Evolutionary conservation across 1,140 invertebrate genomes (phyloP).

Genomic region (Zaprionus vittiger): DNA sequence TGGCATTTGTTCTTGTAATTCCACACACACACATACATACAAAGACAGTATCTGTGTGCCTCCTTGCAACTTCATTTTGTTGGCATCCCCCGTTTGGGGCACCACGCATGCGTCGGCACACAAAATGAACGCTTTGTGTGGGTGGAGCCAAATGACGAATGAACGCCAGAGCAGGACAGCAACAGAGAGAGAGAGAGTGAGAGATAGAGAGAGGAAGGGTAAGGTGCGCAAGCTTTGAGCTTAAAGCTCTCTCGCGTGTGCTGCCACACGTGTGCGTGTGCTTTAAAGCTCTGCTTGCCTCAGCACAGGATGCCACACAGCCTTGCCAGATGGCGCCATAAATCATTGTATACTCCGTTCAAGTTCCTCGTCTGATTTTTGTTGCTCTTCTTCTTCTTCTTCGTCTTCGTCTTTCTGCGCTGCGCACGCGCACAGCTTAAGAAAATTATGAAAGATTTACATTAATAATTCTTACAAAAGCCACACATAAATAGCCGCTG

Average conservation of each 20-base stretch:
- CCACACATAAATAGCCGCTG: conserved; percentile 78
- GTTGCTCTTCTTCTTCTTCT: conserved; percentile 3
- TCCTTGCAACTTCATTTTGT: conserved; percentile 80
- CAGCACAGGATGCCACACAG: conserved; percentile 53
- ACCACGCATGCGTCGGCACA: conserved; percentile 60
- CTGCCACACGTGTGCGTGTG: background rate
- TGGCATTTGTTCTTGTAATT: conserved; percentile 19
- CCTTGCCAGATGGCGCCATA: conserved; percentile 62
- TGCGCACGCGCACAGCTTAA: conserved; percentile 78
- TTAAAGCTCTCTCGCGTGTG: conserved; percentile 22
- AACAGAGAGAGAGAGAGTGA: background rate
- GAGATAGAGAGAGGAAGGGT: background rate
- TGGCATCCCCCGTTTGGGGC: conserved; percentile 58
- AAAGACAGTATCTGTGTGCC: background rate
- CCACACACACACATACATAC: conserved; percentile 11
- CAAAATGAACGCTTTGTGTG: conserved; percentile 77
- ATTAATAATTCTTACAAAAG: conserved; percentile 83
- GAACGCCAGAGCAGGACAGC: conserved; percentile 32
- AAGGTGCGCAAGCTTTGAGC: conserved; percentile 49
- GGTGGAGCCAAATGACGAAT: conserved; percentile 71
- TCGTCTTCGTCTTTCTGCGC: background rate
- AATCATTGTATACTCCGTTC: conserved; percentile 48
- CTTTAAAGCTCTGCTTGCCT: conserved; percentile 23
- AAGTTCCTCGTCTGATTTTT: conserved; percentile 14
- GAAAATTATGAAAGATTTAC: conserved; percentile 83